phyloP scores from a whole-genome alignment of 2,113 vertebrate species.

The Empidonax traillii region DNA sequence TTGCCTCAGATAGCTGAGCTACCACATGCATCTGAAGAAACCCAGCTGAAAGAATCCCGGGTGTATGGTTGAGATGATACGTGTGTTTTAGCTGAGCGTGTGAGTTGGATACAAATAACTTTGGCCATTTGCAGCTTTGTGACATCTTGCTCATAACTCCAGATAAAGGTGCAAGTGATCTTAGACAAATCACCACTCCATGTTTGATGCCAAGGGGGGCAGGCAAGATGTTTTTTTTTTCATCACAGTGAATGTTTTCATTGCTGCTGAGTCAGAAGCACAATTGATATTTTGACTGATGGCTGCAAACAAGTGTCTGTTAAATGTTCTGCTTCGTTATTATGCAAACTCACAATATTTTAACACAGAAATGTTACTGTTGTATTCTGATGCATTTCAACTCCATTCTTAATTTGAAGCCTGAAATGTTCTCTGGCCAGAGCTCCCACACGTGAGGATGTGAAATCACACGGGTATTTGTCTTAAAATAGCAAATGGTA shows the following conservation, averaged over 20 bases:
- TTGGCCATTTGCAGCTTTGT: neutral
- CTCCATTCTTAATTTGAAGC: neutral
- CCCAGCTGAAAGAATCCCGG: neutral
- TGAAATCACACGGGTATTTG: neutral
- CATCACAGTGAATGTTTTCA: neutral
- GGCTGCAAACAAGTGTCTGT: neutral
- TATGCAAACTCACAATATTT: neutral
- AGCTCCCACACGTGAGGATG: neutral
- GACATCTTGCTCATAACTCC: neutral
- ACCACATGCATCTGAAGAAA: rapidly evolving
- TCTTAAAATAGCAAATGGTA: neutral
- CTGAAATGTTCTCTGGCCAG: neutral
- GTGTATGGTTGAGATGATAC: neutral
- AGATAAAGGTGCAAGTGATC: neutral
- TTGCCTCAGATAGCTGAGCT: neutral
- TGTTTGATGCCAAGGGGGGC: neutral
- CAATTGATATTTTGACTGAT: neutral
- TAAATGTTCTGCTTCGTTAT: neutral
- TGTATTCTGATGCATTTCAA: neutral
- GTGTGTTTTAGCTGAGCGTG: neutral
- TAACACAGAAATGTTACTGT: neutral
- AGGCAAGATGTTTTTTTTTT: neutral
- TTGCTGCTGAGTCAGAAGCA: neutral
- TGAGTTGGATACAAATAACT: neutral
- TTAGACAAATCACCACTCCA: neutral